These are phyloP conservation scores for Caenorhabditis inopinata DNA, from an alignment of 1,140 invertebrate species.

Conservation along the genomic window DNA sequence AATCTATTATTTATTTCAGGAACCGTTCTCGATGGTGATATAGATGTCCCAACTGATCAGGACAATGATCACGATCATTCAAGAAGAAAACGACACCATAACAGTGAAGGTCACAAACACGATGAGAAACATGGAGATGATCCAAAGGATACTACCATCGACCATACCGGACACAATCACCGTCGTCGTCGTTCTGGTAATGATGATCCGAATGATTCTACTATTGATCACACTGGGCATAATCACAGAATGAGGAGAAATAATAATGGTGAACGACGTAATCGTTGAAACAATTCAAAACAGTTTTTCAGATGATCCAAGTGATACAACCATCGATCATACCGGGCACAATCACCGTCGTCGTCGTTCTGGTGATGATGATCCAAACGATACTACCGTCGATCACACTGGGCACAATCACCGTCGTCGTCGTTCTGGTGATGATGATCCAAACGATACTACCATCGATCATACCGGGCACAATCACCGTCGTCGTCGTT, in stretches of 20 bases:
- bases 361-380: not conserved
- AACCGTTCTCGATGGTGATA: slow-evolving; percentile 15
- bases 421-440: not conserved
- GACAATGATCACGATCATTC: not conserved
- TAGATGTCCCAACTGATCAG: not conserved
- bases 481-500: not conserved
- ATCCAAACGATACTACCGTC: not conserved
- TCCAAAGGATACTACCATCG: not conserved
- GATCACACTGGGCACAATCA: slow-evolving; percentile 18
- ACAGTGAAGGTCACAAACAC: not conserved
- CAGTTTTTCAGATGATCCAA: not conserved
- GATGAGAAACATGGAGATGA: not conserved
- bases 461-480: slow-evolving; percentile 35
- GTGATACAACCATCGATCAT: not conserved
- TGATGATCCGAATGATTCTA: slow-evolving; percentile 18
- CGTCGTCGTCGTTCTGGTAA: not conserved
- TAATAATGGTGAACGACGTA: not conserved
- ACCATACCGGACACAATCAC: slow-evolving; percentile 29
- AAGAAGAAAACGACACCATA: not conserved
- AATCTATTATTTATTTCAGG: not conserved
- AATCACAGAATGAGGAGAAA: slow-evolving; percentile 23
- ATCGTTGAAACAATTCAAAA: no score
- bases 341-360: not conserved
- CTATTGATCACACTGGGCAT: slow-evolving; percentile 16
- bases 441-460: slow-evolving; percentile 36